phyloP scores from a whole-genome alignment of 2,113 vertebrate species.

The Salvator merianae region DNA sequence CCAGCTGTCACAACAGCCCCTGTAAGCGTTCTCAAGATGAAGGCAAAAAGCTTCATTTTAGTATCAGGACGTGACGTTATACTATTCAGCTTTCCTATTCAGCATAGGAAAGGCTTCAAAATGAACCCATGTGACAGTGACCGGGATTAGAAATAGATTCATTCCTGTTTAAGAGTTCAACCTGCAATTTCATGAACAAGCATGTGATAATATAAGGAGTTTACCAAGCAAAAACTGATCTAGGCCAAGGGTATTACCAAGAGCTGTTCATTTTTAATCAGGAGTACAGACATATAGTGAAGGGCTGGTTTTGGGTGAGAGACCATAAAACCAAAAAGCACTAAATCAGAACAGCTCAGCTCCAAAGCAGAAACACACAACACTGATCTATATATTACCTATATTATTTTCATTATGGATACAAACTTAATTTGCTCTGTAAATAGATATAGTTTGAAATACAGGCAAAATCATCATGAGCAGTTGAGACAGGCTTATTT shows the following conservation, averaged over 20 bases:
- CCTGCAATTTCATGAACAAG: background rate
- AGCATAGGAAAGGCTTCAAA: background rate
- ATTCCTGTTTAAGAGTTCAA: background rate
- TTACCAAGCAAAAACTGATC: background rate
- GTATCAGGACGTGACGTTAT: background rate
- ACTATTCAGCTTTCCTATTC: background rate
- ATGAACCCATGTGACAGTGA: background rate
- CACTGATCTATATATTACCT: too few species aligned
- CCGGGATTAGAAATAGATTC: background rate
- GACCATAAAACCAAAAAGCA: background rate
- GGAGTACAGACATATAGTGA: background rate
- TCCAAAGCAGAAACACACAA: background rate
- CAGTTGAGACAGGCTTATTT: background rate
- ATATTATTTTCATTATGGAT: background rate
- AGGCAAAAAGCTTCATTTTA: background rate
- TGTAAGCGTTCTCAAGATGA: background rate
- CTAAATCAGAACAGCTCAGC: background rate
- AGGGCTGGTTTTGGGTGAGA: background rate
- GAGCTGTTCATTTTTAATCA: background rate
- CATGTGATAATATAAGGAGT: background rate
- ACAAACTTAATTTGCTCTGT: background rate
- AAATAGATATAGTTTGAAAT: background rate
- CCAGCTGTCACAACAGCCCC: too few species aligned
- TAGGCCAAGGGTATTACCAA: background rate
- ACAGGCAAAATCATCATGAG: background rate